These are phyloP conservation scores for Alca torda DNA, from an alignment of 2,797 vertebrate genomes.

Conservation along the genomic window DNA sequence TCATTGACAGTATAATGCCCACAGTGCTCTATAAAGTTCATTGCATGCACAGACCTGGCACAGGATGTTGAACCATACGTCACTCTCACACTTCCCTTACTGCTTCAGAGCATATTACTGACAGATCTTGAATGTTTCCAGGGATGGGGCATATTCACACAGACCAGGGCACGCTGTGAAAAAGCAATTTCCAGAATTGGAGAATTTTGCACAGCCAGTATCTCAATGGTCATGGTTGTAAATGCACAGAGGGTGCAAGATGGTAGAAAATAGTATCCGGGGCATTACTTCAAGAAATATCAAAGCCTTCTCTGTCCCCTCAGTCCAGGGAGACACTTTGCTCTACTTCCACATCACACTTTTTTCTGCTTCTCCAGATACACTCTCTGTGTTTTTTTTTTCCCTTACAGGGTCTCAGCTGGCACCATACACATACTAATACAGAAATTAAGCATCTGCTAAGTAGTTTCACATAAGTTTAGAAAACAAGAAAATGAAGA, in stretches of 20 bases:
- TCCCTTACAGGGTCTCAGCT: neutral
- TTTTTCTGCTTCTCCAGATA: neutral
- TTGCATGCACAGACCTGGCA: neutral
- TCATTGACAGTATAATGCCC: neutral
- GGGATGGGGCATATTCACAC: neutral
- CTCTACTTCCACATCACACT: neutral
- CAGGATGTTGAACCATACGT: neutral
- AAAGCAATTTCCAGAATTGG: neutral
- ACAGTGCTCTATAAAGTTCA: neutral
- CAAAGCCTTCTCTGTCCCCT: neutral
- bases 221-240: neutral
- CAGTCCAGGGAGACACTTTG: neutral
- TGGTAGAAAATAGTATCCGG: neutral
- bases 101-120: neutral
- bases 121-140: neutral
- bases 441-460: neutral
- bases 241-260: neutral
- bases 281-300: neutral
- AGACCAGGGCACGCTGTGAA: neutral
- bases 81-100: neutral
- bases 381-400: rapidly evolving
- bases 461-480: neutral
- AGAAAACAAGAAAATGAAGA: neutral
- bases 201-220: neutral
- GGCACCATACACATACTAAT: neutral